Conservation (phyloP, 2,888 invertebrate genomes). For the Lithosia quadra region DNA sequence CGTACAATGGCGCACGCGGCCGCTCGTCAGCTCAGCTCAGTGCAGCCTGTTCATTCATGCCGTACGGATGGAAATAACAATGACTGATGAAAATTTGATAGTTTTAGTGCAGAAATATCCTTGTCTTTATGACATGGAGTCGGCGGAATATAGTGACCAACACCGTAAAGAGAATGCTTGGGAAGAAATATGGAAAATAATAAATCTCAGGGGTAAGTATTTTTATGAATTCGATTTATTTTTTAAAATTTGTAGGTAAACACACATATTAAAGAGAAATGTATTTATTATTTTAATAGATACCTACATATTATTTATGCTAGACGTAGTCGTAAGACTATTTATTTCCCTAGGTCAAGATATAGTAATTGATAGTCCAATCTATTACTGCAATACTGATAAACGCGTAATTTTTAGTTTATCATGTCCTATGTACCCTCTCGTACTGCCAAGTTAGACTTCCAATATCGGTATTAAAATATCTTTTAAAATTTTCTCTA, state of each 20-base stretch:
- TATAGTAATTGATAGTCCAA: conserved; percentile 21
- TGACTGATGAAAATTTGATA: conserved; percentile 29
- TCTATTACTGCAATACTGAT: conserved; percentile 24
- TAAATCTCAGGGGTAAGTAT: conserved; percentile 19
- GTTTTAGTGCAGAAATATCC: conserved; percentile 27
- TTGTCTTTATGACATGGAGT: conserved; percentile 23
- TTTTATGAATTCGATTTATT: conserved; percentile 19
- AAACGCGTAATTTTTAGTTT: conserved; percentile 21
- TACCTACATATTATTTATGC: conserved; percentile 24
- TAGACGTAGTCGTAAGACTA: conserved; percentile 22
- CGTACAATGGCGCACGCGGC: conserved; percentile 24
- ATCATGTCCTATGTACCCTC: conserved; percentile 14
- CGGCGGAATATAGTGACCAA: conserved; percentile 18
- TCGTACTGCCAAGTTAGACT: conserved; percentile 14
- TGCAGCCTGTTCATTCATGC: conserved; percentile 14
- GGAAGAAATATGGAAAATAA: conserved; percentile 18
- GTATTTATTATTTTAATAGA: conserved; percentile 15
- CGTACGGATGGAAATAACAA: conserved; percentile 27
- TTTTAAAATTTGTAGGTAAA: conserved; percentile 22
- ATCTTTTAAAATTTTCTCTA: conserved; percentile 16
- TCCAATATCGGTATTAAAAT: conserved; percentile 11
- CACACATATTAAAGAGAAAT: conserved; percentile 22
- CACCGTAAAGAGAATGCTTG: conserved; percentile 21
- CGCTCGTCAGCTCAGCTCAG: conserved; percentile 15
- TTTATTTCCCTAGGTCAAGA: conserved; percentile 18